Evolutionary conservation across 2,797 vertebrate genomes (phyloP), one percentile per base, ranked within the genome.

Genomic region (Esox lucius): DNA sequence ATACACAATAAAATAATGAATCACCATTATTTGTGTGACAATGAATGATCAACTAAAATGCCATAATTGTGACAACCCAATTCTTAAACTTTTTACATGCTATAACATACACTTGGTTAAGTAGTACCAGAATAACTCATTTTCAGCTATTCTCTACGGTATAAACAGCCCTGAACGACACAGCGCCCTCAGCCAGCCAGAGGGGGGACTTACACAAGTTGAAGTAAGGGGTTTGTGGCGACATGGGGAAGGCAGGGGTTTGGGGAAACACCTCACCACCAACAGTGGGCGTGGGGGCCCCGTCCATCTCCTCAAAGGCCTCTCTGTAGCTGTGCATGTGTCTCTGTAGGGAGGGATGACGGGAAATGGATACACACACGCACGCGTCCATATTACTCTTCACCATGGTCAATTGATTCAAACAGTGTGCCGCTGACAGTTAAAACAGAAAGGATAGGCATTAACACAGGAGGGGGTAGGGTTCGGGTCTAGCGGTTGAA

Each of bases 271-370:
- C 95, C 97, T 99, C 96, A 98, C 97, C 96, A 88, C 95, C 96
- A 90, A 87, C 83, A 82, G 81, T 76, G 81, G 93, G 85, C 79
- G 94, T 91, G 13, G 95, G 95, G 87, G 91, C 88, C 73, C 94
- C 93, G 1, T 99, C 97, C 85, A 96, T 91, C 89, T 99, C 98
- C 85, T 99, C 98, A 0, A 98, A 99, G 70, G 98, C 98, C 80
- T 99, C 98, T 71, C 96, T 96, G 92, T 99, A 99, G 91, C 98
- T 99, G 91, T 99, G 98, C 88, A 99, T 96, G 84, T 97, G 95
- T 89, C 95, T 96, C 98, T 99, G 90, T 0, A 53, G 68, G 62
- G 61, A 19, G 0, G 59, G n/a, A 51, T 48, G 80, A 2, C 80
- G 22, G 15, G 3, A 42, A 11, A 81, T 53, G 68, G 66, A 72